Base-by-base conservation (phyloP, 2,113 vertebrate species). In the Cebidichthys violaceus region DNA sequence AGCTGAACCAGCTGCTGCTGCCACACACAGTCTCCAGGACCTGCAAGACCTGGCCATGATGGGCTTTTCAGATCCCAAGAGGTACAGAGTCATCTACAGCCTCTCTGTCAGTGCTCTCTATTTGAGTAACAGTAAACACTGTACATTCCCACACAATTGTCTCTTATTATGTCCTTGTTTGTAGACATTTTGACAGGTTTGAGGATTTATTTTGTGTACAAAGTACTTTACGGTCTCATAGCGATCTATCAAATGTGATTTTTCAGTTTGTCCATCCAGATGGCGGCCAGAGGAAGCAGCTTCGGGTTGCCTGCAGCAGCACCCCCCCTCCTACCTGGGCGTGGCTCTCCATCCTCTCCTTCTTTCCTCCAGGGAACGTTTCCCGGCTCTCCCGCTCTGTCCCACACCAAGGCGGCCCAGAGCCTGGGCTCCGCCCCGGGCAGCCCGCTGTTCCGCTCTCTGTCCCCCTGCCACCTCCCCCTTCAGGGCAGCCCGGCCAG, bases 401-500 rank as follows among this genome's bases (percentile, higher is more conserved):
- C 84, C 59, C 91, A 93, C 0, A 33, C 87, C n/a, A 89, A 81
- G 13, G 76, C 77, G 13, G 76, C 77, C 37, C 91, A 89, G 72
- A 81, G 81, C 2, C 86, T 90, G 15, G 78, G 75, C 83, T 94
- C 93, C 0, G 92, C 93, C 6, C 95, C 94, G 0, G 95, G 96
- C 73, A 98, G 97, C 85, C 97, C 97, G 0, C 95, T 97, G 52
- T 96, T 98, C 87, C 95, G 94, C 86, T 94, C 96, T 0, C 82
- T 94, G n/a, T 95, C 94, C 0, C 95, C 96, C 71, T 94, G 95
- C 83, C 96, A 95, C 81, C 90, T 87, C 50, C 81, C 91, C 0
- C 81, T 89, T 22, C 97, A 96, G 61, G 95, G 96, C 88, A 99
- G 97, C 85, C 97, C 98, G 0, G 87, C 92, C 81, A 96, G 94